These are phyloP conservation scores for Cuculus canorus DNA, from an alignment of 2,797 vertebrate species.

Conservation along the genomic window DNA sequence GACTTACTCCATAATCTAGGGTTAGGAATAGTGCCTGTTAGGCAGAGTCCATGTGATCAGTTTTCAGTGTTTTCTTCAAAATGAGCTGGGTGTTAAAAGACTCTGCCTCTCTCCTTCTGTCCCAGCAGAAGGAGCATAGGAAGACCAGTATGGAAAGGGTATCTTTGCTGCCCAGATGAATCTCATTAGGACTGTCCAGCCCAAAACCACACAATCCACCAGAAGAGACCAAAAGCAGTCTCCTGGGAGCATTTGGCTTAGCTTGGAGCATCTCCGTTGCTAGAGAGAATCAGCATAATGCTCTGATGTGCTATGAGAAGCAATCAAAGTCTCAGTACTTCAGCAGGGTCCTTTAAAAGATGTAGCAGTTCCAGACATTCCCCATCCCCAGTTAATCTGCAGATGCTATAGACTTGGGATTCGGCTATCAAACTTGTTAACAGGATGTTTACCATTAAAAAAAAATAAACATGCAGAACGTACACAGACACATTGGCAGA, in stretches of 20 bases:
- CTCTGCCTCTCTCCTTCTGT: not conserved
- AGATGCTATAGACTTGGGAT: not conserved
- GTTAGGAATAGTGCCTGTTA: not conserved
- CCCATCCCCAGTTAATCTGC: not conserved
- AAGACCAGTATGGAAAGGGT: not conserved
- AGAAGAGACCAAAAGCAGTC: not conserved
- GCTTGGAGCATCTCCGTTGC: not conserved
- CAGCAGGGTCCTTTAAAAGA: not conserved
- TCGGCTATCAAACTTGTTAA: not conserved
- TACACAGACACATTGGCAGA: not conserved
- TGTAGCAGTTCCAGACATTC: not conserved
- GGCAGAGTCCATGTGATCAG: not conserved
- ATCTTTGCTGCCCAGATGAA: not conserved
- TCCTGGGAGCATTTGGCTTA: not conserved
- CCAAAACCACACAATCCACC: not conserved
- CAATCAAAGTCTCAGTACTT: not conserved
- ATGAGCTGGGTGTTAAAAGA: not conserved
- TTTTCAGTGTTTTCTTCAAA: not conserved
- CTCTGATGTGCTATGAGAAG: not conserved
- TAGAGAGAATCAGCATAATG: not conserved
- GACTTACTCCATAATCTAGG: not conserved
- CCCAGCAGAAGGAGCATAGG: not conserved
- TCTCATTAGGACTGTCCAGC: not conserved
- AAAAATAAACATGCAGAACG: not conserved
- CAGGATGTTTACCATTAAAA: not conserved